Evolutionary conservation across 2,888 invertebrate species (phyloP), one percentile per base, ranked within the genome.

Genomic region (Troglohyphantes excavatus): DNA sequence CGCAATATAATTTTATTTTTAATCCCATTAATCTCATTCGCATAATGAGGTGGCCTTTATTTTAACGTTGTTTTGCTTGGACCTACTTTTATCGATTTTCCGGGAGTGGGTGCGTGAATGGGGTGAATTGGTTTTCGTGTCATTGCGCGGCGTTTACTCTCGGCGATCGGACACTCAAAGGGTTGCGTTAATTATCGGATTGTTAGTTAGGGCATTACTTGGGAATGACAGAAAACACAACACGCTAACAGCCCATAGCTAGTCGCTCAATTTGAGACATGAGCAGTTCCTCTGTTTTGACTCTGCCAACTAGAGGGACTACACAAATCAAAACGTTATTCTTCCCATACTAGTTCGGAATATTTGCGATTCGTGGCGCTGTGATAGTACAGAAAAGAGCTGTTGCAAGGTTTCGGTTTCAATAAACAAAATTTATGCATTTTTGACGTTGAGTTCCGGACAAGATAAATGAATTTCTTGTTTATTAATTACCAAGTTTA

Each of bases 1-100:
- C 90, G 90, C 90, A 84, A 90, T 90, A 90, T 90, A 90, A 85
- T 90, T 90, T 90, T 82, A 90, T 90, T 90, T 90, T 90, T 90
- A 90, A 90, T 90, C 82, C 90, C 84, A 85, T 83, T 90, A 90
- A 90, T 90, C 84, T 90, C 90, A 90, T 90, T 83, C 90, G 90
- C 90, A 90, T 90, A 90, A 90, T 90, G 90, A 90, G 90, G 84
- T 85, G 84, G 84, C 84, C 84, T 90, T 90, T 90, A 76, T 90
- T 85, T 89, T 83, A 83, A 83, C 83, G 83, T 78, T 84, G 83
- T 84, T 89, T 78, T 78, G 83, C 83, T 68, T 53, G 89, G 65
- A 89, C 83, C 83, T 83, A 89, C 89, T 83, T 89, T 83, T 89
- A 89, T 89, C 89, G 89, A 89, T 89, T 84, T 89, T 89, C 83